phyloP scores from a whole-genome alignment of 2,888 invertebrate genomes.

The Lymantria monacha region DNA sequence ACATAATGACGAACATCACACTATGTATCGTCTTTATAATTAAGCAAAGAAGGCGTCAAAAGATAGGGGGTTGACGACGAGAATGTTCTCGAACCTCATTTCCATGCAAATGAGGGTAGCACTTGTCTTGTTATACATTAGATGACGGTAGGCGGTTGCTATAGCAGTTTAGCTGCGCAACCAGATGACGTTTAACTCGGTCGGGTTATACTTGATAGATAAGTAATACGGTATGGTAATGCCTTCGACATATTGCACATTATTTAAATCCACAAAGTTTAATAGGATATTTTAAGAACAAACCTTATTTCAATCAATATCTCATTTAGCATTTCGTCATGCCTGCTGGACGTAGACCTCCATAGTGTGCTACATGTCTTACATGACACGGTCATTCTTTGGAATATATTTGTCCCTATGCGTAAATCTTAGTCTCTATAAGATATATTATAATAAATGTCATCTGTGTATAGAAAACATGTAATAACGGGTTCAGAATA shows the following conservation, averaged over 20 bases:
- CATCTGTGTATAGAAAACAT: too few species aligned
- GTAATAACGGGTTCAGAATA: too few species aligned
- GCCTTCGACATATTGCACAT: conserved; percentile 28
- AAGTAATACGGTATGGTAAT: conserved; percentile 43
- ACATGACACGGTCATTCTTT: too few species aligned
- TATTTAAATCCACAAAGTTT: conserved; percentile 14
- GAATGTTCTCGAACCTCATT: conserved; percentile 76
- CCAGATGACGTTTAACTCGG: conserved; percentile 30
- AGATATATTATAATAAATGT: too few species aligned
- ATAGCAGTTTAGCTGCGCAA: conserved; percentile 32
- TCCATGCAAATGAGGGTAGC: conserved; percentile 78
- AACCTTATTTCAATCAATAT: neutral
- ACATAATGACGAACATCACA: conserved; percentile 43
- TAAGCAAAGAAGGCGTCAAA: conserved; percentile 75
- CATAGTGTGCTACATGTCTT: too few species aligned
- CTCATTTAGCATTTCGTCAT: too few species aligned
- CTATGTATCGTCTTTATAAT: conserved; percentile 68
- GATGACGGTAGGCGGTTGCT: conserved; percentile 46
- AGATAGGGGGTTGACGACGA: conserved; percentile 62
- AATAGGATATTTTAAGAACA: neutral
- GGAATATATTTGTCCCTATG: too few species aligned
- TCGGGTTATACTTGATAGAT: conserved; percentile 44
- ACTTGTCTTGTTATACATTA: conserved; percentile 63
- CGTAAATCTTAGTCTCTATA: too few species aligned
- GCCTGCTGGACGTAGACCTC: too few species aligned